A percentile compares a stretch with the other conserved stretches of the same genome.
Conservation (phyloP, 2,797 vertebrate species). For the Liparis tanakae region DNA sequence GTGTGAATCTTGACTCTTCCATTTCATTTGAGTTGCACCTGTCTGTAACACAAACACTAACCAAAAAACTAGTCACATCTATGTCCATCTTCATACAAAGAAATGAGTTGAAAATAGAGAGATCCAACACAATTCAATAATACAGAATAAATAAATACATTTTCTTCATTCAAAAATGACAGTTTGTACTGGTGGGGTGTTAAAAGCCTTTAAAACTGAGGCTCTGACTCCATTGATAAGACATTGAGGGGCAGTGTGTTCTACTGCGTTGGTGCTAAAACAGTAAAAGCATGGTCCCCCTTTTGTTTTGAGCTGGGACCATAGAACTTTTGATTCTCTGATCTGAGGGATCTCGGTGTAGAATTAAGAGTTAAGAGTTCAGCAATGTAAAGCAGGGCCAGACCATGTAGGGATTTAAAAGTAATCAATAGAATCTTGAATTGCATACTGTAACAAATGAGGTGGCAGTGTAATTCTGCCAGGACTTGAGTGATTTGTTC, state of each 20-base stretch:
- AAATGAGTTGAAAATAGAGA: neutral
- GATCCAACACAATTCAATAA: neutral
- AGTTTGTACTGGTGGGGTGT: neutral
- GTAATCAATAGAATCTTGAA: neutral
- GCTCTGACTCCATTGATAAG: neutral
- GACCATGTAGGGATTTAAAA: constrained; percentile 3
- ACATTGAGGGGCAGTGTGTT: neutral
- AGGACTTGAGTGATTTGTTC: neutral
- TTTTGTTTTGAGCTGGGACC: neutral
- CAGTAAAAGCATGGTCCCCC: neutral
- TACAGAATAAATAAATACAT: neutral
- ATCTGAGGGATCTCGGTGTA: neutral
- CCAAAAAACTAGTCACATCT: neutral
- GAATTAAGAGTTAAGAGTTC: neutral
- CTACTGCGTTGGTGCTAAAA: neutral
- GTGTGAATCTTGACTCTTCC: neutral
- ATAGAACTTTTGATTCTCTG: neutral
- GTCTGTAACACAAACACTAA: neutral
- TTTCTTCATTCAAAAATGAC: neutral
- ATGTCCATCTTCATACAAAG: neutral
- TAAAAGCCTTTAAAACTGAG: neutral
- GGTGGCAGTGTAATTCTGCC: neutral
- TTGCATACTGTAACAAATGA: neutral
- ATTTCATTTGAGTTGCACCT: neutral
- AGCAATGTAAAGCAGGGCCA: neutral